phyloP scores from a whole-genome alignment of 2,797 vertebrate species.

The Acomys russatus region DNA sequence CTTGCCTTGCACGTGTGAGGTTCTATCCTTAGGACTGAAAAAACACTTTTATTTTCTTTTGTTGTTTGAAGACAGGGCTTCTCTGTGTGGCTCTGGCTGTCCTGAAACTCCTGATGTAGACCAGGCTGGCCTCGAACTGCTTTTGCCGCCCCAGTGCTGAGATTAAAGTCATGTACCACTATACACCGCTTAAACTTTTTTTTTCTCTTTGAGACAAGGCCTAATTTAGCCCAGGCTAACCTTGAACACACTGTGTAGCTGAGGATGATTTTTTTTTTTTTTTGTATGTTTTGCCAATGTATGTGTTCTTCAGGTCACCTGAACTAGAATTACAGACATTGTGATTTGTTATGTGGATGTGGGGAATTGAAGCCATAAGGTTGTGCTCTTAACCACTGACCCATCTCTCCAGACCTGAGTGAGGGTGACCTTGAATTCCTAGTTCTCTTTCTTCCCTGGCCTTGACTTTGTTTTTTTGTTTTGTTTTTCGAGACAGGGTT shows the following conservation, averaged over 20 bases:
- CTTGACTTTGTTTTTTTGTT: not conserved
- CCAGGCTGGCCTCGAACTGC: not conserved
- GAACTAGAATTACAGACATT: not conserved
- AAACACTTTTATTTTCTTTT: no score
- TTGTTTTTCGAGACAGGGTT: no score
- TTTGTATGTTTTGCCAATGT: not conserved
- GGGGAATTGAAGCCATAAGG: not conserved
- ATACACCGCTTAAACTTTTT: not conserved
- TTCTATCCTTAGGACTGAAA: no score
- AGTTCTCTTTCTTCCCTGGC: not conserved
- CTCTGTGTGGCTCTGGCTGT: not conserved
- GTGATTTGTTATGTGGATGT: not conserved
- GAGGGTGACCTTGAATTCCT: not conserved
- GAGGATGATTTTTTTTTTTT: not conserved
- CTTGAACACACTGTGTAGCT: not conserved
- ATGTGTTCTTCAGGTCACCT: not conserved
- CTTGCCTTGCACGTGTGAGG: no score
- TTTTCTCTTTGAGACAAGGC: not conserved
- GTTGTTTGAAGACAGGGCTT: not conserved
- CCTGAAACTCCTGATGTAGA: not conserved
- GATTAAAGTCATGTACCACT: no score
- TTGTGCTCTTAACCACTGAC: not conserved
- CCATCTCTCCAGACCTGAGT: not conserved
- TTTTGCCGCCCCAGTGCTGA: not conserved
- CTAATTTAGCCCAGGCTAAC: not conserved